Percentiles rank a stretch among this genome's conserved stretches.
phyloP scores from a whole-genome alignment of 2,797 vertebrate genomes.

The Scyliorhinus canicula region DNA sequence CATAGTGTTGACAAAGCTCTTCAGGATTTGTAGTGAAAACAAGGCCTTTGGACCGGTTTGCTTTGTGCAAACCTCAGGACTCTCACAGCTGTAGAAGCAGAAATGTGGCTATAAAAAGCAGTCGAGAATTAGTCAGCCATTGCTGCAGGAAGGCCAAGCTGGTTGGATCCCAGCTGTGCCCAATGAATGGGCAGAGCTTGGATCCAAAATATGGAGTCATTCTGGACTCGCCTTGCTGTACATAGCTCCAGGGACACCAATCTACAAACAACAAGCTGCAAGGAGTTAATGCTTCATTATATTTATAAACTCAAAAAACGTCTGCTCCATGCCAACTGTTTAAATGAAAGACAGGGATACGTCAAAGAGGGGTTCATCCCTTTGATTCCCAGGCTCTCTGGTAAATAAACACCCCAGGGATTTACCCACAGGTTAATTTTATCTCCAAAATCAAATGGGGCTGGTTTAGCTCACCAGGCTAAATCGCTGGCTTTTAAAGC shows the following conservation, averaged over 20 bases:
- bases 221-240: not conserved
- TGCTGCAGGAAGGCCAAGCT: not conserved
- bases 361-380: not conserved
- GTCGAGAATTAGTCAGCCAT: not conserved
- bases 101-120: not conserved
- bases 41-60: not conserved
- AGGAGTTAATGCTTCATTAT: constrained; percentile 23
- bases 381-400: not conserved
- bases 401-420: not conserved
- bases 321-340: not conserved
- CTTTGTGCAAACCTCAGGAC: not conserved
- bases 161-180: not conserved
- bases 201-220: not conserved
- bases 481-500: too few relatives aligned
- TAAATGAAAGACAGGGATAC: too few relatives aligned
- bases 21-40: not conserved
- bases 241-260: not conserved
- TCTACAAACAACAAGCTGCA: not conserved
- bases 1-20: not conserved
- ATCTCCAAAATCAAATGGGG: not conserved
- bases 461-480: too few relatives aligned
- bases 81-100: not conserved
- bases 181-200: not conserved
- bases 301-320: not conserved
- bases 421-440: not conserved